These are phyloP conservation scores for Eonycteris spelaea DNA, from an alignment of 2,113 vertebrate genomes.

Conservation along the genomic window DNA sequence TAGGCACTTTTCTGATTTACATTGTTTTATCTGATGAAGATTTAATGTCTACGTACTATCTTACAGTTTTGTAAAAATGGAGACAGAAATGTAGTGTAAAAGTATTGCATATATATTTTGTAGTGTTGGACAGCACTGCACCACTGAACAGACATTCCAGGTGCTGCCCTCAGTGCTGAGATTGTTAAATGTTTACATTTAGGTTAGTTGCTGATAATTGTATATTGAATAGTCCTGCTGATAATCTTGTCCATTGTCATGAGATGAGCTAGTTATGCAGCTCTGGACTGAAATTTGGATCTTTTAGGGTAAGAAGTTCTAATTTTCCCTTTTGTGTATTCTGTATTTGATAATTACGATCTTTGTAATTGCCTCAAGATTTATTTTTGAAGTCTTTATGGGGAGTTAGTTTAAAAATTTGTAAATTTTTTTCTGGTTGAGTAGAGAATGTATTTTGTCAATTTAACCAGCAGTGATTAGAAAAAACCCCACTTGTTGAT, in stretches of 20 bases:
- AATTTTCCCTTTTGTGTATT: background rate
- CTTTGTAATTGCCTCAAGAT: background rate
- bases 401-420: background rate
- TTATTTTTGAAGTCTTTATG: background rate
- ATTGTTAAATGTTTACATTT: background rate
- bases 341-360: background rate
- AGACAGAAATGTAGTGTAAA: slow-evolving; percentile 44
- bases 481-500: slow-evolving; percentile 52
- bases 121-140: background rate
- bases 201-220: background rate
- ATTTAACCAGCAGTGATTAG: slow-evolving; percentile 6
- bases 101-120: background rate
- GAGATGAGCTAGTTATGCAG: background rate
- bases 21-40: background rate
- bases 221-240: background rate
- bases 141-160: background rate
- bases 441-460: background rate
- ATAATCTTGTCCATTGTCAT: background rate
- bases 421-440: background rate
- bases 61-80: background rate
- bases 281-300: slow-evolving; percentile 34
- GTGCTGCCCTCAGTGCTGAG: background rate
- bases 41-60: background rate
- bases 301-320: background rate
- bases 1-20: background rate